Base-by-base conservation (phyloP, 2,113 vertebrate genomes). In the Apodemus sylvaticus region DNA sequence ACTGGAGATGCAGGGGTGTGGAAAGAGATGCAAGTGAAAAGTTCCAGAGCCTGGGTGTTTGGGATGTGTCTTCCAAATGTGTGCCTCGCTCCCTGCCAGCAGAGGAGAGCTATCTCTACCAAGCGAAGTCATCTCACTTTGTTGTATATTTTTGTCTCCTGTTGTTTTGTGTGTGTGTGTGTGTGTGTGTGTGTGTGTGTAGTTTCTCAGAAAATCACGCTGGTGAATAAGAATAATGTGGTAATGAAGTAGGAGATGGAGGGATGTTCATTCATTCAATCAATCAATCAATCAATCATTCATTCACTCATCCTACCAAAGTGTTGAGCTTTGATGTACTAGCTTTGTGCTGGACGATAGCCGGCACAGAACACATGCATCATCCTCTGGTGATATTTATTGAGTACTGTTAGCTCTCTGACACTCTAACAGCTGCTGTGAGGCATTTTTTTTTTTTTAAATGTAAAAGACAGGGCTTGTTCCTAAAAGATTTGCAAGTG, bases 71-170 rank as follows among this genome's bases (percentile, higher is more conserved):
- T 83, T 87, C 92, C 71, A 94, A 55, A 71, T 34, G 45, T 4
- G 58, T 6, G 24, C 58, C 45, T 58, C 6, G 11, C n/a, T 89
- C 24, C 62, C 42, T 68, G 86, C 87, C 90, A 85, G 68, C 9
- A 24, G 64, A 66, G 55, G 53, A 66, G 58, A 94, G 78, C 78
- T 86, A 6, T 31, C 29, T 70, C 73, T 78, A 70, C 86, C 12
- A 87, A 85, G 64, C 9, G 4, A 53, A 51, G 34, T 70, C n/a
- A n/a, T 76, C 83, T 77, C 68, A 89, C 78, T 73, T 39, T 48
- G 24, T 45, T 89, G 7, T 31, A 64, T 31, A 64, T 86, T 96
- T 97, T 86, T 76, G 70, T 96, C 89, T 94, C 64, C 26, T 68
- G 17, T 66, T 34, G 12, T 92, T 94, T 94, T n/a, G n/a, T n/a